Base-by-base conservation (phyloP, 2,888 invertebrate species). In the Acanthosoma haemorrhoidale region DNA sequence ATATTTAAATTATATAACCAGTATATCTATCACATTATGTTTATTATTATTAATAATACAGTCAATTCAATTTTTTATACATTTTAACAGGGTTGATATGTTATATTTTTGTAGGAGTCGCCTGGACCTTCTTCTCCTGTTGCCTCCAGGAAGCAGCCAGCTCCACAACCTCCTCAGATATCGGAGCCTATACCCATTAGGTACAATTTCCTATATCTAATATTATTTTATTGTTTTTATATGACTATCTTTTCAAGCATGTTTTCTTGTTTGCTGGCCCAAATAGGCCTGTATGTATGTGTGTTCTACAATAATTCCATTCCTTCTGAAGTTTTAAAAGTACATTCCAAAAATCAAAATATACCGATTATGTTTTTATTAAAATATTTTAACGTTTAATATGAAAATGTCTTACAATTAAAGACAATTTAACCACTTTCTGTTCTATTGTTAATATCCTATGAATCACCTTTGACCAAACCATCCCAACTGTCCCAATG, bases 111-210 rank as follows among this genome's bases (percentile, higher is more conserved):
- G n/a, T 38, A 74, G 74, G 74, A 74, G 2, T 73, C 74, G n/a
- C 73, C 74, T 9, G 74, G 70, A 25, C 72, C 73, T 9, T 74
- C 74, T 36, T 71, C 74, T 4, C 73, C 72, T 31, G 68, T 70
- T 3, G 34, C 39, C 9, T 68, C 63, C 29, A 61, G 67, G 63
- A 66, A 72, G 41, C n/a, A n/a, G n/a, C 68, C 61, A 21, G 36
- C 34, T n/a, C 72, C 15, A n/a, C 67, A 57, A 21, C 16, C 69
- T 15, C 69, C 84, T 16, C 85, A 86, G 75, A 81, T 83, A 34
- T 89, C 90, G 0, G 88, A 89, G 78, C 90, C 91, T 0, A 91
- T 91, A 77, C 89, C 90, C 2, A 91, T 91, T 73, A 86, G 86
- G 88, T 87, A 79, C 18, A 11, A 9, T 11, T 36, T 36, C 6